phyloP scores from a whole-genome alignment of 92 coral and sea anemone species.

The Parazoanthus darwini region DNA sequence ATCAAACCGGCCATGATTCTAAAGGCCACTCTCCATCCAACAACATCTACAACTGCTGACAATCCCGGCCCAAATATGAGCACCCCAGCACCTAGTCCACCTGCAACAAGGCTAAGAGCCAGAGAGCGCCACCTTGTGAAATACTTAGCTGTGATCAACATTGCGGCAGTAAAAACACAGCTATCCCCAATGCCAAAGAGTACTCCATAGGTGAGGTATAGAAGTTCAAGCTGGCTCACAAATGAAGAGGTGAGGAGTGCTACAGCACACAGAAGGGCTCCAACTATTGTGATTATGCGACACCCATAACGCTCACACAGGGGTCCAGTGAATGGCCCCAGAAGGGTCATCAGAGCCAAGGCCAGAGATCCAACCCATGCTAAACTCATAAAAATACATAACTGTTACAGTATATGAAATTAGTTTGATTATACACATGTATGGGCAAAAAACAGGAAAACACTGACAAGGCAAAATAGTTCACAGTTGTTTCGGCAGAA shows the following conservation, averaged over 20 bases:
- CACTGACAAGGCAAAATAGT: too few species aligned
- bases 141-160: conserved; percentile 14
- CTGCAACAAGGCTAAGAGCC: conserved; percentile 11
- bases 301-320: conserved; percentile 21
- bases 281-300: conserved; percentile 7
- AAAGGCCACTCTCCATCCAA: conserved; percentile 18
- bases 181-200: conserved; percentile 15
- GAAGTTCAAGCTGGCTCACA: conserved; percentile 28
- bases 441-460: too few species aligned
- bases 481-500: too few species aligned
- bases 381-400: background rate
- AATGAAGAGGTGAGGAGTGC: conserved; percentile 2
- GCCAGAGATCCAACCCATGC: conserved; percentile 35
- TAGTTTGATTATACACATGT: too few species aligned
- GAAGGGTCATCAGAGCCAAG: conserved; percentile 8
- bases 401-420: too few species aligned
- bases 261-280: conserved; percentile 6
- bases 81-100: conserved; percentile 24
- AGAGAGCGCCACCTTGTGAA: conserved; percentile 32
- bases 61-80: conserved; percentile 12
- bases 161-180: conserved; percentile 13
- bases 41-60: background rate
- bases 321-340: conserved; percentile 21
- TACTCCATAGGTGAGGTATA: conserved; percentile 20
- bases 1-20: conserved; percentile 19